A percentile compares a stretch with the other conserved stretches of the same genome.
Conservation (phyloP, 2,888 invertebrate species). For the Diaprepes abbreviatus region DNA sequence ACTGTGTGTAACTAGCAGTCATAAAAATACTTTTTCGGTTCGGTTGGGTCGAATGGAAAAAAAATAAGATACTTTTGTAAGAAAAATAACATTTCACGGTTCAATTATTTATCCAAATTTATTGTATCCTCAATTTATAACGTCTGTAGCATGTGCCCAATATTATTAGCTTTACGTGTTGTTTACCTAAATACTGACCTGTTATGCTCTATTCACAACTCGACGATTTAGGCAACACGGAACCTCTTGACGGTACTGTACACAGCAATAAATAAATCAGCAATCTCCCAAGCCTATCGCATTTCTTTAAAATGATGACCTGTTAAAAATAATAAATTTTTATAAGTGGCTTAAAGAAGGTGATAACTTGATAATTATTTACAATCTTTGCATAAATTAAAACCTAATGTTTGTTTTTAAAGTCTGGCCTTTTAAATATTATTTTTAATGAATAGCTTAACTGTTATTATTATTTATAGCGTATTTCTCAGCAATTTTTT, state of each 20-base stretch:
- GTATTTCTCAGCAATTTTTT: no score
- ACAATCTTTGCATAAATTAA: slow-evolving; percentile 1
- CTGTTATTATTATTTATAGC: no score
- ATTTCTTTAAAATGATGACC: slow-evolving; percentile 12
- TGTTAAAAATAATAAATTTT: slow-evolving; percentile 4
- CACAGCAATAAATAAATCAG: slow-evolving; percentile 14
- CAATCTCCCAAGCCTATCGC: slow-evolving; percentile 17
- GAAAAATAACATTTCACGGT: no score
- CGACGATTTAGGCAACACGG: neutral
- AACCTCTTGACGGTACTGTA: slow-evolving; percentile 13
- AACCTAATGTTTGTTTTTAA: slow-evolving; percentile 7
- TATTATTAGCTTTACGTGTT: no score
- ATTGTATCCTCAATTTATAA: no score
- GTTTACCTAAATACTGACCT: neutral
- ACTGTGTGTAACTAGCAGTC: no score
- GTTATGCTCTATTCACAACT: neutral
- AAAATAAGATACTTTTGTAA: no score
- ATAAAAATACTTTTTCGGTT: no score
- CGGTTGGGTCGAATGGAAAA: no score
- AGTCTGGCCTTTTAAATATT: neutral
- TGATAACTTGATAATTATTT: slow-evolving; percentile 9
- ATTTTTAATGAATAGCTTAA: neutral
- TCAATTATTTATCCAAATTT: no score
- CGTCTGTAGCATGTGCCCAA: no score
- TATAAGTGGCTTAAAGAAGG: neutral